Evolutionary conservation across 2,888 invertebrate species (phyloP).

Genomic region (Halictus ligatus): DNA sequence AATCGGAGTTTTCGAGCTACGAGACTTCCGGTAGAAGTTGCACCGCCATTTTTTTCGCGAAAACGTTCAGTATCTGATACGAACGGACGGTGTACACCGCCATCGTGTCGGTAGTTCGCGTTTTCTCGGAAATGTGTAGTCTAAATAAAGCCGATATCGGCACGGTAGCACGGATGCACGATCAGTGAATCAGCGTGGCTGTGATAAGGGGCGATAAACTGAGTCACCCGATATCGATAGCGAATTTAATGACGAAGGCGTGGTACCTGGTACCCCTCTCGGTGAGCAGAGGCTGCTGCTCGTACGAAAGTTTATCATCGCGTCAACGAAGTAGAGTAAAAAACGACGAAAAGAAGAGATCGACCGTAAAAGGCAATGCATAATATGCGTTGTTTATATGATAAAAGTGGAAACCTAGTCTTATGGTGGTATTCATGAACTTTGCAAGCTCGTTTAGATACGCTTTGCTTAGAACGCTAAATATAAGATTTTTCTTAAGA

Average conservation of each 20-base stretch:
- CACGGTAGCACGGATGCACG: constrained; percentile 69
- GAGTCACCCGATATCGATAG: constrained; percentile 59
- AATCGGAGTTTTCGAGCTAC: neutral
- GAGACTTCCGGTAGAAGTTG: neutral
- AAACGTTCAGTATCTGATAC: neutral
- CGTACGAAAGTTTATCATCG: constrained; percentile 49
- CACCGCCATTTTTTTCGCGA: neutral
- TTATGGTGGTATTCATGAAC: too few relatives aligned
- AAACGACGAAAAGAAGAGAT: neutral
- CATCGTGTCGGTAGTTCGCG: constrained; percentile 10
- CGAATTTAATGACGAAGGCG: constrained; percentile 69
- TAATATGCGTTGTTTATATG: neutral
- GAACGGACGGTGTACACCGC: neutral
- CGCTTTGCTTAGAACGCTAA: too few relatives aligned
- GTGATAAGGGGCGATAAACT: constrained; percentile 66
- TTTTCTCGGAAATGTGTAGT: constrained; percentile 43
- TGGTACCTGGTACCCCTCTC: constrained; percentile 52
- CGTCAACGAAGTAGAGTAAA: constrained; percentile 5
- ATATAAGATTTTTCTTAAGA: too few relatives aligned
- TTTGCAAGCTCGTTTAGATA: too few relatives aligned
- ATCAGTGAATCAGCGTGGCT: constrained; percentile 64
- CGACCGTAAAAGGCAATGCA: neutral
- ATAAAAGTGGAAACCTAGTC: too few relatives aligned
- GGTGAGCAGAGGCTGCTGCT: constrained; percentile 55
- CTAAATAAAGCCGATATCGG: constrained; percentile 59